Evolutionary conservation across 2,888 invertebrate genomes (phyloP).

Genomic region (Norana najaformis): DNA sequence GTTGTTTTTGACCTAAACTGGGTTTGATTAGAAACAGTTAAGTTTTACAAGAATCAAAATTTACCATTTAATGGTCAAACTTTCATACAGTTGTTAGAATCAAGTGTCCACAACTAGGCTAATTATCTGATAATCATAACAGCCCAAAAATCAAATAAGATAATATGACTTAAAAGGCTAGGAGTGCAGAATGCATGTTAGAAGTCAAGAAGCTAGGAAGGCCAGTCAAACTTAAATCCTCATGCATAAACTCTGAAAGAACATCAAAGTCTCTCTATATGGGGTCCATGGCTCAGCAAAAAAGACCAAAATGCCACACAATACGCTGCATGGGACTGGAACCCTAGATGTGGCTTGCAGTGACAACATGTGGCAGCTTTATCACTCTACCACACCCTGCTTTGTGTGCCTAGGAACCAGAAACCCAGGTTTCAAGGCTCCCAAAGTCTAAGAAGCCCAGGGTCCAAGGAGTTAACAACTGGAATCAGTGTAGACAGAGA

Average conservation of each 20-base stretch:
- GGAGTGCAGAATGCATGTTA: background rate
- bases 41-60: background rate
- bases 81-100: no score
- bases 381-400: conserved; percentile 1
- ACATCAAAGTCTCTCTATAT: background rate
- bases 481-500: background rate
- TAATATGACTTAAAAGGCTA: background rate
- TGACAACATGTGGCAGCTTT: background rate
- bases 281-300: background rate
- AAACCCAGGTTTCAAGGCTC: background rate
- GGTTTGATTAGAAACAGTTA: background rate
- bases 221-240: background rate
- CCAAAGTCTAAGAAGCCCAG: background rate
- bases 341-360: background rate
- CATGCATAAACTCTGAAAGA: background rate
- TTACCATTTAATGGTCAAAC: background rate
- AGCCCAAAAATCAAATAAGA: background rate
- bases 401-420: conserved; percentile 1
- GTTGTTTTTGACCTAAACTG: background rate
- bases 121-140: no score
- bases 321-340: background rate
- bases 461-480: conserved; percentile 7
- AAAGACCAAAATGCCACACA: background rate
- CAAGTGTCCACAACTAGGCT: no score
- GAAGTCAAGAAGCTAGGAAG: background rate